These are phyloP conservation scores for Trachymyrmex cornetzi DNA, from an alignment of 1,140 invertebrate species.

Conservation along the genomic window DNA sequence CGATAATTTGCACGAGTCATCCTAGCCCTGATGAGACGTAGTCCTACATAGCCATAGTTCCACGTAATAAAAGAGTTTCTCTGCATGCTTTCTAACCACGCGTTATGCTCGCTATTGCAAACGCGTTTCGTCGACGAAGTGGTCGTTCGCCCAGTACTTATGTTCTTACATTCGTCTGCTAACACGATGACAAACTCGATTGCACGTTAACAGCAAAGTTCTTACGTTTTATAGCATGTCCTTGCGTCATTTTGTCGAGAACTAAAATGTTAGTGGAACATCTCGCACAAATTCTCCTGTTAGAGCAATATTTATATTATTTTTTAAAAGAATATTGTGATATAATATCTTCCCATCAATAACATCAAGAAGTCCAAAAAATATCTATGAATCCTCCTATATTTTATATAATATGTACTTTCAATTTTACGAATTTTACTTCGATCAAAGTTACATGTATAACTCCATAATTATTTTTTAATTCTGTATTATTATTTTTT, in stretches of 20 bases:
- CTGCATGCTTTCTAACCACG: conserved; percentile 86
- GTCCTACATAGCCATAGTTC: conserved; percentile 70
- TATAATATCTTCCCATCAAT: background rate
- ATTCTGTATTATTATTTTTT: conserved; percentile 13
- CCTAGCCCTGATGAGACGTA: conserved; percentile 55
- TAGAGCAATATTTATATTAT: background rate
- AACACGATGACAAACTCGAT: conserved; percentile 47
- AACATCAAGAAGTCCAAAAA: background rate
- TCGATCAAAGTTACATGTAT: background rate
- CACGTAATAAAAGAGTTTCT: conserved; percentile 85
- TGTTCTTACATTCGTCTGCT: conserved; percentile 29
- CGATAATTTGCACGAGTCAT: conserved; percentile 46
- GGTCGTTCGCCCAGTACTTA: conserved; percentile 3
- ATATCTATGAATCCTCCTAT: background rate
- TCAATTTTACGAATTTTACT: background rate
- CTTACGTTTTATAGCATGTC: background rate
- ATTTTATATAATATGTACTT: background rate
- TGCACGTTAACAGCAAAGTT: conserved; percentile 28
- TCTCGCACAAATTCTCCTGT: background rate
- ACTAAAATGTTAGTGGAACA: background rate
- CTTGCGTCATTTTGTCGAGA: conserved; percentile 3
- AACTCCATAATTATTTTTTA: background rate
- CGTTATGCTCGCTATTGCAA: conserved; percentile 74
- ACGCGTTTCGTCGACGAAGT: conserved; percentile 45
- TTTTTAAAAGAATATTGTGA: background rate